These are phyloP conservation scores for Mongoloraphidia duomilia DNA, from an alignment of 2,888 invertebrate genomes.

Conservation along the genomic window DNA sequence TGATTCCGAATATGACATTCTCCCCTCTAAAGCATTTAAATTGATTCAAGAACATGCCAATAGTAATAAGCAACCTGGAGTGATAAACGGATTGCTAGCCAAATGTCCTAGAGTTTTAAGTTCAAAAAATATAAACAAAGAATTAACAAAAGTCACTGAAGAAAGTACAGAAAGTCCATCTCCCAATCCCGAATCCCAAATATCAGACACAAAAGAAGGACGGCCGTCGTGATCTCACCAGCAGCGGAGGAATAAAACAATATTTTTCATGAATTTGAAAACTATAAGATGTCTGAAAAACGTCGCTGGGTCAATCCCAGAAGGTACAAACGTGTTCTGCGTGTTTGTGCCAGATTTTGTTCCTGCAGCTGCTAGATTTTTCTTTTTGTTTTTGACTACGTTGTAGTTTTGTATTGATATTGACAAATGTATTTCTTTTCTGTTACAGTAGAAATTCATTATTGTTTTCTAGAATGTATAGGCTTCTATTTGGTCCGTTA, in stretches of 20 bases:
- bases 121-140: slow-evolving; percentile 39
- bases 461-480: slow-evolving; percentile 3
- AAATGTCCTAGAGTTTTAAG: slow-evolving; percentile 48
- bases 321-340: slow-evolving; percentile 19
- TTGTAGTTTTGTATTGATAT: slow-evolving; percentile 8
- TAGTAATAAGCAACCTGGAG: slow-evolving; percentile 24
- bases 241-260: slow-evolving; percentile 19
- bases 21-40: slow-evolving; percentile 43
- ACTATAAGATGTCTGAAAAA: slow-evolving; percentile 13
- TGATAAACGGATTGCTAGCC: slow-evolving; percentile 36
- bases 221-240: slow-evolving; percentile 21
- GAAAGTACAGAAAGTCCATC: slow-evolving; percentile 1
- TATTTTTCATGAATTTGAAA: slow-evolving; percentile 17
- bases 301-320: slow-evolving; percentile 18
- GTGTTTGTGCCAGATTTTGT: slow-evolving; percentile 11
- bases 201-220: slow-evolving; percentile 18
- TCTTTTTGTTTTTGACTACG: slow-evolving; percentile 11
- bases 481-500: no score
- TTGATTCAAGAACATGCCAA: slow-evolving; percentile 34
- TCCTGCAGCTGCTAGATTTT: slow-evolving; percentile 13
- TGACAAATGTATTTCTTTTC: slow-evolving; percentile 10
- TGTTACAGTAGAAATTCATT: slow-evolving; percentile 4
- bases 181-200: slow-evolving; percentile 18
- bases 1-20: slow-evolving; percentile 29
- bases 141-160: slow-evolving; percentile 30